Conservation (phyloP, 2,888 invertebrate species). For the Volucella inflata region DNA sequence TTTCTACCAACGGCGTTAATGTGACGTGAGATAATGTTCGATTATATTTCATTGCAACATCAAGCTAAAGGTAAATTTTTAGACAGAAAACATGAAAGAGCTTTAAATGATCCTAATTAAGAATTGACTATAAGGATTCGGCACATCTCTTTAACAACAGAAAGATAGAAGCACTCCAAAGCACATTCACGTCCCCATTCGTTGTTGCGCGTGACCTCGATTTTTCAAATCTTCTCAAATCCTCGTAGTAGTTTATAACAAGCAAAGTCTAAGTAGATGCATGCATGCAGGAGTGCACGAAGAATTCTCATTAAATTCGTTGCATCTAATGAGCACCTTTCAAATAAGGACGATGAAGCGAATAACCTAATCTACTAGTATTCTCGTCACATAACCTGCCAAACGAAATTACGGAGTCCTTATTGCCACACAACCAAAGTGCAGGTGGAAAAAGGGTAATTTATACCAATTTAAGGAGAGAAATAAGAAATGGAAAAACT, state of each 20-base stretch:
- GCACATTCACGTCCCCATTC: not conserved
- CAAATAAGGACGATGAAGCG: conserved; percentile 45
- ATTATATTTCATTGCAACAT: no score
- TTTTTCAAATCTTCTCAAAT: conserved; percentile 21
- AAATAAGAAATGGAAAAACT: not conserved
- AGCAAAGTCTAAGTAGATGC: conserved; percentile 12
- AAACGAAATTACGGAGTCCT: conserved; percentile 38
- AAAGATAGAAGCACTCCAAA: not conserved
- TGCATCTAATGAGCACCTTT: conserved; percentile 74
- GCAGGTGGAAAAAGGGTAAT: conserved; percentile 72
- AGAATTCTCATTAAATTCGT: conserved; percentile 67
- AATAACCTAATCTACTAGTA: conserved; percentile 64
- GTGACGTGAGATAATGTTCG: no score
- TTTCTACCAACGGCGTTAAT: no score
- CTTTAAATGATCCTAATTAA: no score
- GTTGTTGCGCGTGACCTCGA: conserved; percentile 52
- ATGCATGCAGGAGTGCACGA: conserved; percentile 56
- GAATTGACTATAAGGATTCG: no score
- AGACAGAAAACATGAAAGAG: no score
- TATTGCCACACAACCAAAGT: not conserved
- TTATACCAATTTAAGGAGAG: conserved; percentile 67
- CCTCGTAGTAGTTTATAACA: not conserved
- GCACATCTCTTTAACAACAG: not conserved
- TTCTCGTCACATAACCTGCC: conserved; percentile 48
- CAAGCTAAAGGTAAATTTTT: no score